Evolutionary conservation across 2,888 invertebrate genomes (phyloP), one percentile per base, ranked within the genome.

Genomic region (Ennomos fuscantarius): DNA sequence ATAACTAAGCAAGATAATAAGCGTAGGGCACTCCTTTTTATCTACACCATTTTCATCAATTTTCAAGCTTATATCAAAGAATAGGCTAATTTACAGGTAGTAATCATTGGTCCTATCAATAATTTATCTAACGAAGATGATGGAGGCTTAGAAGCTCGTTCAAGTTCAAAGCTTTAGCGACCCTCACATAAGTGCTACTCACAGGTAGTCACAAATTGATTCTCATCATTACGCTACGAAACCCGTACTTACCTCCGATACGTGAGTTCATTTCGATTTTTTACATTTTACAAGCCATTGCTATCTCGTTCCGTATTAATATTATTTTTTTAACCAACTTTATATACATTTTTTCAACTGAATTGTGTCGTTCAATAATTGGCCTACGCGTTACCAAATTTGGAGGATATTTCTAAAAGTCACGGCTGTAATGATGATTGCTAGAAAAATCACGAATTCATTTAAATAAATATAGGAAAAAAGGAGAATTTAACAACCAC

Each of bases 241-340:
- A 15, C 41, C 36, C 41, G 49, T 37, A 53, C 58, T 49, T 59
- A 49, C 49, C 45, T 45, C 13, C 52, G 53, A 49, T 58, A 43
- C 58, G 58, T 59, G 49, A 59, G 45, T 35, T 48, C 48, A 59
- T 59, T 59, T 54, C 53, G 50, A 49, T 59, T 59, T 59, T 59
- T 59, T 53, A 24, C 40, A 43, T 37, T 12, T 42, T 39, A 43
- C 34, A n/a, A 45, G n/a, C 44, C 41, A 31, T 35, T 40, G 43
- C 42, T 34, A 41, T 49, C 40, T 33, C 33, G 40, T 9, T 24
- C 9, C 9, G 44, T 34, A 36, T 40, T 44, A 39, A 48, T 43
- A 32, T 43, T 8, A 48, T 43, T 44, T 45, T 37, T 39, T 44
- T 35, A 31, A 47, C 37, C 32, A 33, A 35, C 15, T 24, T 48